phyloP scores from a whole-genome alignment of 2,797 vertebrate species.

The Scleropages formosus region DNA sequence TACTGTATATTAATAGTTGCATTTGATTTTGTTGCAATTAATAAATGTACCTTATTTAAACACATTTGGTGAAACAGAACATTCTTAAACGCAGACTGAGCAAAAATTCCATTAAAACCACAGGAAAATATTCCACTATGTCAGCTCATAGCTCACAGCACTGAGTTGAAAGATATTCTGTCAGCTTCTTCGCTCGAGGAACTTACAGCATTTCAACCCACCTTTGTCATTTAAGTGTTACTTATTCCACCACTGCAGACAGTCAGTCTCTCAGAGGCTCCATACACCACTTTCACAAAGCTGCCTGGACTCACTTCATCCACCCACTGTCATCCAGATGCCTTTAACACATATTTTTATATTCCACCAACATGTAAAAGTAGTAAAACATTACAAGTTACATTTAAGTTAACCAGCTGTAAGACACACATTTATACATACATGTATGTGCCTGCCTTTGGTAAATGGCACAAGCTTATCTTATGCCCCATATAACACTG shows the following conservation, averaged over 20 bases:
- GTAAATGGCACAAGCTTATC: no score
- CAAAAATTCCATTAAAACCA: slow-evolving; percentile 2
- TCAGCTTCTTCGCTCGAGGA: not conserved
- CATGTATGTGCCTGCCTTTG: no score
- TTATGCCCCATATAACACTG: no score
- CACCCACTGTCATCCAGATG: no score
- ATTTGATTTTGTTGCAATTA: no score
- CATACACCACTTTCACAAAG: not conserved
- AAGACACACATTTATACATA: no score
- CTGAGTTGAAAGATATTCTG: not conserved
- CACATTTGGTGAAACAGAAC: not conserved
- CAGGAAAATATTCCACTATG: not conserved
- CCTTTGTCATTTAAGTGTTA: not conserved
- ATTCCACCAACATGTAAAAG: no score
- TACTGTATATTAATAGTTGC: no score
- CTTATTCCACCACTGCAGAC: not conserved
- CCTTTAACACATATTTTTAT: no score
- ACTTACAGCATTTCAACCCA: not conserved
- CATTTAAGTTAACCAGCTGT: no score
- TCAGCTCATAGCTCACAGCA: not conserved
- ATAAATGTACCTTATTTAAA: slow-evolving; percentile 1
- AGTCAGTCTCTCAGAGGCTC: not conserved
- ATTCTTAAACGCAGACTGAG: not conserved
- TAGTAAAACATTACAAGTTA: no score
- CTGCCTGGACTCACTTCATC: not conserved